Evolutionary conservation across 2,113 vertebrate genomes (phyloP), one percentile per base, ranked within the genome.

Genomic region (Nibea albiflora): DNA sequence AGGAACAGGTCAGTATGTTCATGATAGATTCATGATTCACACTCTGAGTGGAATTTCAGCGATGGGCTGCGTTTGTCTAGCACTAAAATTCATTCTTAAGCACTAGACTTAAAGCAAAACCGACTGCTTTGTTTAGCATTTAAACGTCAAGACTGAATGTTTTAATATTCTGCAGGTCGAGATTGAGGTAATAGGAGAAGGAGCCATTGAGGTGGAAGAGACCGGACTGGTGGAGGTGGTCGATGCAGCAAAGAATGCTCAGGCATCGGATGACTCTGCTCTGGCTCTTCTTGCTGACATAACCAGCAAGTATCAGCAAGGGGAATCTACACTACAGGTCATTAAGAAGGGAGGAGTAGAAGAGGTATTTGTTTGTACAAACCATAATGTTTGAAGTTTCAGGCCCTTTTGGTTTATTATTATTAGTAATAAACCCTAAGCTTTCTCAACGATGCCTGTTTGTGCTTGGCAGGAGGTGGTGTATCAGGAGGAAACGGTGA

Each of bases 241-340:
- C 17, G 97, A 98, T 80, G 96, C 95, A 39, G 95, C 95, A 62
- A 96, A 96, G 62, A 94, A 95, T 3, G 92, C 96, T 73, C 96
- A 96, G 75, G 95, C 95, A 12, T 97, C 97, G 0, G 97, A 98
- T 69, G 98, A 98, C 81, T 99, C 98, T 0, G 98, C 98, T 24
- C 94, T 99, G 88, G 98, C 97, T 35, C 94, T 99, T 77, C 93
- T 99, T 70, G 98, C 98, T 9, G 98, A 99, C 88, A 99, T 99
- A 76, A 99, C 98, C 85, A 99, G 98, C 92, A 99, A 99, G 90
- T 99, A 99, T 91, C 97, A 97, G 68, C 98, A 97, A 17, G 98
- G 94, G 57, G 96, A 97, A 67, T 83, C 89, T 53, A 80, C 90
- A 1, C 78, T 93, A n/a, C 94, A 95, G 4, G 76, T 93, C 20